Base-by-base conservation (phyloP, 1,140 invertebrate species). In the Procambarus virginalis region DNA sequence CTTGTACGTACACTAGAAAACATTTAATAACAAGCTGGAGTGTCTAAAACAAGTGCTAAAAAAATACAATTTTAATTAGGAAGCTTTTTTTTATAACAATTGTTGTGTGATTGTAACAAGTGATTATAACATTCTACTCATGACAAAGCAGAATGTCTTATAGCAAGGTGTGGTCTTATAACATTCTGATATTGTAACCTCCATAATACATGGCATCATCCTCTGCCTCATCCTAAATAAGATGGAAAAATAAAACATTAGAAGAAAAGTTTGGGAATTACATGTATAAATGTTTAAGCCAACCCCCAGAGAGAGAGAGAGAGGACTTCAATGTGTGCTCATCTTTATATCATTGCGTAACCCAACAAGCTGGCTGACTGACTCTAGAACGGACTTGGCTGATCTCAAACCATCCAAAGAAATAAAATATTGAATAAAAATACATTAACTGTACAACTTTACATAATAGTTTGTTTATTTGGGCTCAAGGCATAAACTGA, bases 141-240 rank as follows among this genome's bases (percentile, higher is more conserved):
- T 6, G 6, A 73, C 2, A 73, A 73, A 9, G 68, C 6, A 55
- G 12, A 55, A 34, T 34, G 68, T 73, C 34, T 68, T 34, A 34
- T 79, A 45, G 9, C n/a, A 45, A 49, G 45, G 9, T 60, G 77
- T 68, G 60, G 58, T 68, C 76, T 86, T 84, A 92, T 46, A 92
- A 82, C 79, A 85, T 70, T 82, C 84, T 86, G 80, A 89, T 89
- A 87, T 92, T 89, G 87, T 89, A 90, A 73, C 91, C 91, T 58
- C 84, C 91, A 85, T 92, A 92, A 89, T 92, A 92, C 78, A 86
- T 77, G 64, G 91, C 91, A 70, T 90, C 84, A 64, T 92, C 87
- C 82, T 90, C 88, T 79, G 88, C 91, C 80, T 92, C 91, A 49
- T 80, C 88, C 91, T 92, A 86, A 49, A 70, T 70, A 82, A 73